Evolutionary conservation across 2,113 vertebrate species (phyloP).

Genomic region (Strix aluco): DNA sequence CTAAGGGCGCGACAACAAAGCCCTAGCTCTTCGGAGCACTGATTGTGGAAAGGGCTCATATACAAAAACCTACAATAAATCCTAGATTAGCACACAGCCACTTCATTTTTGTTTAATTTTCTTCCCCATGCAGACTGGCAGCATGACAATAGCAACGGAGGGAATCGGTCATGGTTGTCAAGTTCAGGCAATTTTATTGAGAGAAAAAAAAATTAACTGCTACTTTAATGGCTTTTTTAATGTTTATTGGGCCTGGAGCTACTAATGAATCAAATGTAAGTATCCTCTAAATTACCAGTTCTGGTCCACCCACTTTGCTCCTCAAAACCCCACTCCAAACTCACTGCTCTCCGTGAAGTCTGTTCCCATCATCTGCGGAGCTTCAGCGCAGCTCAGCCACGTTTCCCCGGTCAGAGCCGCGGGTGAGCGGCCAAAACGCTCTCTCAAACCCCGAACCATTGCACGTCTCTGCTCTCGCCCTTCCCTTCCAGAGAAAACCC

Average conservation of each 20-base stretch:
- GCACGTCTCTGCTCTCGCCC: neutral
- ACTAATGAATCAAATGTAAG: slow-evolving; percentile 44
- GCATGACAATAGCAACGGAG: neutral
- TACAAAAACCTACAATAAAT: neutral
- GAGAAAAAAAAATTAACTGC: neutral
- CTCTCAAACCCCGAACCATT: neutral
- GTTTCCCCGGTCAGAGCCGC: rapidly evolving
- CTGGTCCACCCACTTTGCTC: slow-evolving; percentile 18
- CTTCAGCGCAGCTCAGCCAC: rapidly evolving
- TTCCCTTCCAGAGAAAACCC: neutral
- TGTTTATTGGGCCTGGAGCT: slow-evolving; percentile 42
- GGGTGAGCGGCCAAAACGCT: rapidly evolving
- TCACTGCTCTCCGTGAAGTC: neutral
- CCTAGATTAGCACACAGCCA: neutral
- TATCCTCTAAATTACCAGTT: neutral
- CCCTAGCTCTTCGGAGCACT: neutral
- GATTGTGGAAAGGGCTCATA: neutral
- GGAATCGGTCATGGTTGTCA: slow-evolving; percentile 44
- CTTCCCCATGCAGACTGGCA: slow-evolving; percentile 1
- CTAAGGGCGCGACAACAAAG: rapidly evolving
- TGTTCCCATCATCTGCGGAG: neutral
- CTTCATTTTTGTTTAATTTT: neutral
- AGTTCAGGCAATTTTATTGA: slow-evolving; percentile 27
- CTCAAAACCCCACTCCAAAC: neutral
- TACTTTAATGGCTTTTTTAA: slow-evolving; percentile 39